Evolutionary conservation across 1,140 invertebrate genomes (phyloP), one percentile per base, ranked within the genome.

Genomic region (Brachionus rotundiformis): DNA sequence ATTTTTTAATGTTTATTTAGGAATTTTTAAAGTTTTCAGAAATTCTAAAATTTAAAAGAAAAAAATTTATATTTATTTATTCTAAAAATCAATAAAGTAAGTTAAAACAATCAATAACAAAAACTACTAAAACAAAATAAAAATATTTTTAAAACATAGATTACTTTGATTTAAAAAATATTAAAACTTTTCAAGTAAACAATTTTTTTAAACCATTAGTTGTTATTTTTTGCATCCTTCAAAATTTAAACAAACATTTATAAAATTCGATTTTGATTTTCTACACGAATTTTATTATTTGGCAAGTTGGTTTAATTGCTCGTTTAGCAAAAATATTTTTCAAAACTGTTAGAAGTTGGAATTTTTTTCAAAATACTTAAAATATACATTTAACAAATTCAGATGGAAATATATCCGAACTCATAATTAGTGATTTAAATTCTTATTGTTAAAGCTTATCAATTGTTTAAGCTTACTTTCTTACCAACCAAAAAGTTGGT

Each of bases 291-390:
- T 54, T 54, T 7, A 19, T 54, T 54, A 41, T 16, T 25, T 54
- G 47, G 47, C 19, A 54, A 54, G 47, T 54, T 54, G 47, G 47
- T 19, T 54, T 54, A 54, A 54, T 54, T 54, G 19, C n/a, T 54
- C 19, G 47, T 54, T 54, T 16, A 54, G 5, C 8, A 23, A 19
- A 54, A 49, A 8, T 54, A 16, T 54, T 54, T 54, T 54, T 54
- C 16, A 54, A 54, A 16, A 54, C 47, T 54, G 0, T 19, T 13
- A 49, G 16, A 10, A 39, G 3, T 39, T 13, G 8, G 10, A 41
- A 41, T 11, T 5, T 41, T 41, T 41, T 54, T 8, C 19, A 54
- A 49, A 54, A 23, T 54, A 54, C 16, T 54, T 2, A 19, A 54
- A 54, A 54, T 19, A 54, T 54, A 54, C 47, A 54, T 54, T 54